Conservation (phyloP, 2,888 invertebrate species). For the Scrobipalpa atriplicella region DNA sequence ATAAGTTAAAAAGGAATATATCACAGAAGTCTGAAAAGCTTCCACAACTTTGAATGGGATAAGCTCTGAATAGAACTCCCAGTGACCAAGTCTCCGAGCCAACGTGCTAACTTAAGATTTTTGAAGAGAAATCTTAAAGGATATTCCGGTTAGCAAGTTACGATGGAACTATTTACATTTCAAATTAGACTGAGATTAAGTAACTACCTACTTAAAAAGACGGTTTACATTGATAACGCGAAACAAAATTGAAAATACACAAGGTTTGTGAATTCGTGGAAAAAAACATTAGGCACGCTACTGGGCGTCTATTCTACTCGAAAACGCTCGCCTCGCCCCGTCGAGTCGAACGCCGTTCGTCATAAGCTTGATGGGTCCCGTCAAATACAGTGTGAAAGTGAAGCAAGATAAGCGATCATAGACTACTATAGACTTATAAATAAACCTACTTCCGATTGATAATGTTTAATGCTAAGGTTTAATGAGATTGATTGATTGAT, state of each 20-base stretch:
- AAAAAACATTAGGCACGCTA: conserved; percentile 21
- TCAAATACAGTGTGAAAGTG: too few relatives aligned
- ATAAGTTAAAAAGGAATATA: conserved; percentile 5
- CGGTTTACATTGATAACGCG: background rate
- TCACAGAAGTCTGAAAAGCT: conserved; percentile 11
- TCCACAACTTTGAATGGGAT: background rate
- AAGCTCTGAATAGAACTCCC: conserved; percentile 36
- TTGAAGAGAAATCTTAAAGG: background rate
- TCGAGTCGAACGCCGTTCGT: too few relatives aligned
- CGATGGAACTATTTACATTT: conserved; percentile 2
- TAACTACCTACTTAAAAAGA: background rate
- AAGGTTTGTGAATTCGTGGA: background rate
- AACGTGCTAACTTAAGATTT: background rate
- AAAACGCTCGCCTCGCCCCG: too few relatives aligned
- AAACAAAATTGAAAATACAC: background rate
- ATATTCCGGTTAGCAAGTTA: background rate
- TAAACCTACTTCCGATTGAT: too few relatives aligned
- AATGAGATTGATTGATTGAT: too few relatives aligned
- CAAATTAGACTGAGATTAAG: background rate
- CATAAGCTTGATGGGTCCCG: too few relatives aligned
- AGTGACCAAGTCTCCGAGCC: conserved; percentile 15
- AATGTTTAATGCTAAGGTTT: too few relatives aligned
- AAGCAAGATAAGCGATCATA: too few relatives aligned
- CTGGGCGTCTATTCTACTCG: too few relatives aligned
- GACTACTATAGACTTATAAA: too few relatives aligned